Percentiles rank a stretch among this genome's conserved stretches.
Evolutionary conservation across 2,888 invertebrate species (phyloP).

Genomic region (Drosophila setosimentum): DNA sequence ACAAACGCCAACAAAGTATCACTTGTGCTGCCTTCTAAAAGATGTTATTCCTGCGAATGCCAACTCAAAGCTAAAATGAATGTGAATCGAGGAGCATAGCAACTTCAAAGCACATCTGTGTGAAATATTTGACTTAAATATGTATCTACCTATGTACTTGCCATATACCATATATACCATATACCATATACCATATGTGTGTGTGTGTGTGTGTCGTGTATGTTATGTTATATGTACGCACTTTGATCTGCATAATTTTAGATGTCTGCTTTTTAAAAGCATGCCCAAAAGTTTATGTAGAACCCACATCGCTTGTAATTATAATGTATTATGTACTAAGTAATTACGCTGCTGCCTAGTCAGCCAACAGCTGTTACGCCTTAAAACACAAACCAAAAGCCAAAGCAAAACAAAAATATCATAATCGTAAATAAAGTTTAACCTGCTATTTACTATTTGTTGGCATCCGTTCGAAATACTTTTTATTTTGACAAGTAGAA

Average conservation of each 20-base stretch:
- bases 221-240: conserved; percentile 8
- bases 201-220: conserved; percentile 9
- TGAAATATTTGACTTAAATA: conserved; percentile 18
- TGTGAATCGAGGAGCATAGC: conserved; percentile 3
- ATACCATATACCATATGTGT: conserved; percentile 4
- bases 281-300: conserved; percentile 56
- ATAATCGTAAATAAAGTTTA: conserved; percentile 3
- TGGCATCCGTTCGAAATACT: conserved; percentile 1
- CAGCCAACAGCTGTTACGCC: conserved; percentile 50
- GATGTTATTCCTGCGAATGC: conserved; percentile 74
- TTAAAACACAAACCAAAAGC: conserved; percentile 14
- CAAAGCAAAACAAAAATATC: conserved; percentile 8
- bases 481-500: not conserved
- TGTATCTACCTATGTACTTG: conserved; percentile 9
- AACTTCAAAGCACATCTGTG: conserved; percentile 68
- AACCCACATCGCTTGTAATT: conserved; percentile 59
- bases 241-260: conserved; percentile 67
- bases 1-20: conserved; percentile 65
- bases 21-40: conserved; percentile 72
- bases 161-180: conserved; percentile 1
- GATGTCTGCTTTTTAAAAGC: conserved; percentile 48
- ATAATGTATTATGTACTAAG: conserved; percentile 64
- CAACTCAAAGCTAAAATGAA: conserved; percentile 74
- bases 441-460: not conserved
- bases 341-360: conserved; percentile 27